Conservation (phyloP, 2,113 vertebrate species). For the Fregetta grallaria region DNA sequence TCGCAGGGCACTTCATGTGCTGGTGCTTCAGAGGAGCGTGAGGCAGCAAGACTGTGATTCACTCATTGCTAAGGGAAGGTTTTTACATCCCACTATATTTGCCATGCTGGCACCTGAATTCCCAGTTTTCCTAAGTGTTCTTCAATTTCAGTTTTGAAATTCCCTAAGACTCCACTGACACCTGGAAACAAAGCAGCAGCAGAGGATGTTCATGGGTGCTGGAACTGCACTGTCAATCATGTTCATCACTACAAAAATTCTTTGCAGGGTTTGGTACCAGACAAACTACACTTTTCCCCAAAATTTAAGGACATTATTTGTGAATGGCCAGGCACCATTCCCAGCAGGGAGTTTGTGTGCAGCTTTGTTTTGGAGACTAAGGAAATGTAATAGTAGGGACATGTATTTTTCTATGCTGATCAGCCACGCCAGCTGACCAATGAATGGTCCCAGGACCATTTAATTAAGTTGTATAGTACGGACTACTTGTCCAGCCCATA, state of each 20-base stretch:
- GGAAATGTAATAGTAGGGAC: neutral
- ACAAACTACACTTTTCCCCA: neutral
- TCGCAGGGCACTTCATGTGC: rapidly evolving
- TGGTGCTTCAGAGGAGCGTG: neutral
- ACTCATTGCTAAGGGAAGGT: neutral
- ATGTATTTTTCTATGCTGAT: neutral
- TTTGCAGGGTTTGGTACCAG: neutral
- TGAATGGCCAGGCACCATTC: neutral
- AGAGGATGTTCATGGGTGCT: rapidly evolving
- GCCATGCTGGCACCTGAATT: neutral
- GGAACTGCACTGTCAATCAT: neutral
- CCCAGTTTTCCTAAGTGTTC: neutral
- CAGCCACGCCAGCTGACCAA: neutral
- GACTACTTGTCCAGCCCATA: neutral
- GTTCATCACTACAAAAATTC: neutral
- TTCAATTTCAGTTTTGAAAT: neutral
- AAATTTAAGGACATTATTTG: neutral
- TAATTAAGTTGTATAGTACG: neutral
- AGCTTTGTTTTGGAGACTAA: neutral
- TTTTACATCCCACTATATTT: neutral
- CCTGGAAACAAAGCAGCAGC: neutral
- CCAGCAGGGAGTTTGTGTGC: neutral
- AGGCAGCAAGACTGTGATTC: neutral
- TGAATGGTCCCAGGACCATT: neutral
- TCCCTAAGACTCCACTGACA: neutral